Evolutionary conservation across 2,888 invertebrate species (phyloP).

Genomic region (Drepana falcataria): DNA sequence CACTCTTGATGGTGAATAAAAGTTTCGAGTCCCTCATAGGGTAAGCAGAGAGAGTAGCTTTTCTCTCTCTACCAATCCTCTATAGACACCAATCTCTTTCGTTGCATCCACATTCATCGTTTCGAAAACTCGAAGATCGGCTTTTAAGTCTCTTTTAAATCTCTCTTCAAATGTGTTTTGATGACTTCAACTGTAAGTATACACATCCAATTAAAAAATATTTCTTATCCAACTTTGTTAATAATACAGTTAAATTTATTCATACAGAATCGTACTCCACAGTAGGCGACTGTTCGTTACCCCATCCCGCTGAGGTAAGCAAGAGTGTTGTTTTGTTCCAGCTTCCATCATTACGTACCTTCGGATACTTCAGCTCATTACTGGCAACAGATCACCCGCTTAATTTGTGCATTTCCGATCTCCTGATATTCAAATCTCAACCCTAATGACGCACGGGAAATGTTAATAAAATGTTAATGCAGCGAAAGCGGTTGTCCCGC

Average conservation of each 20-base stretch:
- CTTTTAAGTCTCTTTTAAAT: too few species aligned
- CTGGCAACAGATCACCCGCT: conserved; percentile 74
- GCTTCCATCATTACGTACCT: conserved; percentile 70
- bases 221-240: background rate
- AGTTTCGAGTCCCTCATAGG: too few species aligned
- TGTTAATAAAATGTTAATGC: conserved; percentile 78
- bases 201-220: background rate
- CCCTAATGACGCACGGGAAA: conserved; percentile 75
- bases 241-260: background rate
- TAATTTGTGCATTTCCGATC: conserved; percentile 79
- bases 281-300: conserved; percentile 41
- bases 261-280: conserved; percentile 37
- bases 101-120: too few species aligned
- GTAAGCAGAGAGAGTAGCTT: too few species aligned
- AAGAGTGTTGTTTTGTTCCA: conserved; percentile 71
- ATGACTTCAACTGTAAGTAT: too few species aligned
- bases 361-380: conserved; percentile 60
- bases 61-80: too few species aligned
- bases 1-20: too few species aligned
- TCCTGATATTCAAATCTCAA: conserved; percentile 76
- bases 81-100: too few species aligned
- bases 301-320: conserved; percentile 61
- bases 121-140: too few species aligned
- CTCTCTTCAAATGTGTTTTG: too few species aligned
- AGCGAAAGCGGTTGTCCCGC: conserved; percentile 62